phyloP scores from a whole-genome alignment of 2,888 invertebrate species.

The Diplolepis rosae region DNA sequence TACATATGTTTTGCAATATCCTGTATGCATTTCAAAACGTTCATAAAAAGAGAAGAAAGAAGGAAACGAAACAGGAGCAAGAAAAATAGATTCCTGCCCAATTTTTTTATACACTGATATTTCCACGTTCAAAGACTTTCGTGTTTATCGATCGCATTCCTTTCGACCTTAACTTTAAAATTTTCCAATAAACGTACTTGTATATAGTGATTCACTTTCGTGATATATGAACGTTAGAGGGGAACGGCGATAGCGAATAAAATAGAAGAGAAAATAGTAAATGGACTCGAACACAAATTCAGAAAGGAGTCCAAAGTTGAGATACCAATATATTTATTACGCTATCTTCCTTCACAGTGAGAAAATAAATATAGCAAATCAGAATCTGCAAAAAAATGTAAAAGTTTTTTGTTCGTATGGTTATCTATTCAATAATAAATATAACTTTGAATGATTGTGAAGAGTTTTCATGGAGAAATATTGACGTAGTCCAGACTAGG shows the following conservation, averaged over 20 bases:
- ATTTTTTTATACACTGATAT: background rate
- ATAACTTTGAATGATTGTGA: no score
- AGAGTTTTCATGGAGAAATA: no score
- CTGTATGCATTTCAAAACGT: slow-evolving; percentile 3
- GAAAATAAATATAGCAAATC: no score
- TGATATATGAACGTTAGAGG: background rate
- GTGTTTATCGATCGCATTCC: slow-evolving; percentile 13
- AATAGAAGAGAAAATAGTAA: background rate
- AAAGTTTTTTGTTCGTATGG: no score
- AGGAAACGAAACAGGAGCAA: background rate
- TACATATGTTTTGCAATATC: no score
- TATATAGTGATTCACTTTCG: background rate
- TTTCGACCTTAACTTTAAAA: slow-evolving; percentile 11
- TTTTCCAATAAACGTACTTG: slow-evolving; percentile 17
- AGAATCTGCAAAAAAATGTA: no score
- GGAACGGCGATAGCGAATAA: background rate
- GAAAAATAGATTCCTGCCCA: background rate
- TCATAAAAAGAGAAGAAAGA: background rate
- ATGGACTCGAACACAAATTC: background rate
- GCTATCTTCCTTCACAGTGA: background rate
- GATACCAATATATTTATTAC: background rate
- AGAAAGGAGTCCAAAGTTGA: background rate
- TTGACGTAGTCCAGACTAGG: no score
- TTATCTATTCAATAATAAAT: no score
- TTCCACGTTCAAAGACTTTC: background rate